A percentile compares a stretch with the other conserved stretches of the same genome.
phyloP scores from a whole-genome alignment of 2,113 vertebrate genomes.

The Apteryx mantelli region DNA sequence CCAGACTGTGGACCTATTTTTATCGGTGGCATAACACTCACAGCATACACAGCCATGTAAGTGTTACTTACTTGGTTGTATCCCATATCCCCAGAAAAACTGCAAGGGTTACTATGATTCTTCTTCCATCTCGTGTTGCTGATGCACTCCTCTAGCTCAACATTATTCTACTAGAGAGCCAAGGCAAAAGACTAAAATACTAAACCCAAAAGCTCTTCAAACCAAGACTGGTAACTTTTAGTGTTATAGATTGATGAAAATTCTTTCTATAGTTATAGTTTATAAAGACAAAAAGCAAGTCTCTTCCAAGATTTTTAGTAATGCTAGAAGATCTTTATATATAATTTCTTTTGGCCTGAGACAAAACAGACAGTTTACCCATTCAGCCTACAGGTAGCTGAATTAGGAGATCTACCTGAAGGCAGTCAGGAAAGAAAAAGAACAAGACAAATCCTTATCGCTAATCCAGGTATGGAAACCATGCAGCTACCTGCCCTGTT shows the following conservation, averaged over 20 bases:
- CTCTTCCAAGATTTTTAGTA: neutral
- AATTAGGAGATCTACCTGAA: neutral
- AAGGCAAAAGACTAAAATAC: neutral
- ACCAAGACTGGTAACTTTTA: neutral
- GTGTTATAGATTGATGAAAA: neutral
- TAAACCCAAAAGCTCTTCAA: neutral
- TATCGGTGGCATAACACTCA: neutral
- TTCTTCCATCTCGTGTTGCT: neutral
- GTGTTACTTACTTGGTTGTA: neutral
- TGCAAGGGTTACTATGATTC: neutral
- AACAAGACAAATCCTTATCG: neutral
- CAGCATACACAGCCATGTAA: neutral
- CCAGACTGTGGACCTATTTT: conserved; percentile 31
- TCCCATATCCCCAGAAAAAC: neutral
- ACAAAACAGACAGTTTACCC: neutral
- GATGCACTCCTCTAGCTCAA: neutral
- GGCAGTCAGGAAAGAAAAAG: neutral
- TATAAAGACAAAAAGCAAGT: neutral
- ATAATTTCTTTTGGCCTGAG: neutral
- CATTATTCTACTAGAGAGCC: neutral
- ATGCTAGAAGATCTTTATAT: neutral
- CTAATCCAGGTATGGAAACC: neutral
- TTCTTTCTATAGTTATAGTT: neutral
- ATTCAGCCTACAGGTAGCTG: neutral
- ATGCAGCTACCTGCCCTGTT: neutral